Evolutionary conservation across 2,888 invertebrate species (phyloP).

Genomic region (Agrotis segetum): DNA sequence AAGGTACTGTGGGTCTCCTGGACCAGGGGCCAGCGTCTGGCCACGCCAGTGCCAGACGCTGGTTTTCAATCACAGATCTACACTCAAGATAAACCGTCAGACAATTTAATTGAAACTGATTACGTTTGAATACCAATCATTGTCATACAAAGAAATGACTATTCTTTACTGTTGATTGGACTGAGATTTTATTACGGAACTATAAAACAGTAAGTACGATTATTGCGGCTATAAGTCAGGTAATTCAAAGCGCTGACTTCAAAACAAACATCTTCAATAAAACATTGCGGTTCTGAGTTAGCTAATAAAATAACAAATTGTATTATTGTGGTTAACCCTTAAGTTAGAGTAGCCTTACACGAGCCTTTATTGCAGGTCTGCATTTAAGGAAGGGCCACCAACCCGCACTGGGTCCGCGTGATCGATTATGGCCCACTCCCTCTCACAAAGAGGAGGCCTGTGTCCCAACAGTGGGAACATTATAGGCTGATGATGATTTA

Average conservation of each 20-base stretch:
- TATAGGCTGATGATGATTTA: no score
- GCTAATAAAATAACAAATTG: slow-evolving; percentile 57
- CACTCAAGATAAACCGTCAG: background rate
- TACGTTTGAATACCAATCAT: background rate
- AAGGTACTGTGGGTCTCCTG: no score
- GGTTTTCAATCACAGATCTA: background rate
- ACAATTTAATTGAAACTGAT: slow-evolving; percentile 22
- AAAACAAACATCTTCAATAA: slow-evolving; percentile 46
- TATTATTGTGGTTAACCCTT: slow-evolving; percentile 40
- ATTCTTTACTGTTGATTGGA: slow-evolving; percentile 18
- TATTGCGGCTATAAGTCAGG: background rate
- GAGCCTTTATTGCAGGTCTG: background rate
- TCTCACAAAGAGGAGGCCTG: no score
- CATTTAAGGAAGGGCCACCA: background rate
- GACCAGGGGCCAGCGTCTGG: no score
- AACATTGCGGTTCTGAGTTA: slow-evolving; percentile 44
- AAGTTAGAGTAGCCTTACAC: slow-evolving; percentile 24
- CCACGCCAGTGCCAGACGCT: no score
- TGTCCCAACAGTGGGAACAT: no score
- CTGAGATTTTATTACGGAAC: slow-evolving; percentile 25
- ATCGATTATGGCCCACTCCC: no score
- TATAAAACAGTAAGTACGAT: background rate
- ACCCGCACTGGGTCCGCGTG: no score
- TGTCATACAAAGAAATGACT: background rate
- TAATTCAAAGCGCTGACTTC: slow-evolving; percentile 26